A percentile compares a stretch with the other conserved stretches of the same genome.
phyloP scores from a whole-genome alignment of 2,113 vertebrate genomes.

The Hoplias malabaricus region DNA sequence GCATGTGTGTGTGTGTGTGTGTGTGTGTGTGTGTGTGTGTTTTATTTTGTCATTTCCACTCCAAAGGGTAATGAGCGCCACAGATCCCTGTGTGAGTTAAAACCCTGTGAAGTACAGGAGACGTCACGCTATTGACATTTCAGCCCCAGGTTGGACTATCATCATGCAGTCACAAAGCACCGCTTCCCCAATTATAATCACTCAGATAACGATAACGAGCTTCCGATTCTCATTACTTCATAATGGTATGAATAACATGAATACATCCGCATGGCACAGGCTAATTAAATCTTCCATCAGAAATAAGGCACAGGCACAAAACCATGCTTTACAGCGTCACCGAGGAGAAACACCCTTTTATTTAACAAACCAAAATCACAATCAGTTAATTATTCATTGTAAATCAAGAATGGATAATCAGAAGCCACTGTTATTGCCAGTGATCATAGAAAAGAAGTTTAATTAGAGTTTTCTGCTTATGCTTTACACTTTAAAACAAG shows the following conservation, averaged over 20 bases:
- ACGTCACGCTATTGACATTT: constrained; percentile 29
- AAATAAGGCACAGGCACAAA: not conserved
- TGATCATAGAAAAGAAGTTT: too few species aligned
- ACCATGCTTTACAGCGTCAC: not conserved
- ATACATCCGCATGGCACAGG: not conserved
- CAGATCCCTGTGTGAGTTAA: constrained; percentile 4
- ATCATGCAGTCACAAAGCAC: constrained; percentile 31
- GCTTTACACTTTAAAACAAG: too few species aligned
- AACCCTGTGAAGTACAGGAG: constrained; percentile 16
- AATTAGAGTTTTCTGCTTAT: too few species aligned
- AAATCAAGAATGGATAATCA: not conserved
- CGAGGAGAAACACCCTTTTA: not conserved
- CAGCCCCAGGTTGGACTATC: constrained; percentile 28
- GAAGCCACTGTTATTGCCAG: not conserved
- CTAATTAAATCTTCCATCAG: constrained; percentile 12
- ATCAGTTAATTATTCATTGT: not conserved
- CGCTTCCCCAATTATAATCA: constrained; percentile 30
- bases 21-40: constrained; percentile 10
- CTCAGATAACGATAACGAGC: constrained; percentile 23
- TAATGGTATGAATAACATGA: constrained; percentile 24
- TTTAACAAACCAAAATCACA: not conserved
- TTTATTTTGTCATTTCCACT: constrained; percentile 12
- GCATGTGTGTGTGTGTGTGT: constrained; percentile 8
- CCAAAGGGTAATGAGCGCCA: constrained; percentile 39
- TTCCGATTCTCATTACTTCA: constrained; percentile 23